A percentile compares a stretch with the other conserved stretches of the same genome.
phyloP scores from a whole-genome alignment of 2,888 invertebrate species.

The Eupeodes luniger region DNA sequence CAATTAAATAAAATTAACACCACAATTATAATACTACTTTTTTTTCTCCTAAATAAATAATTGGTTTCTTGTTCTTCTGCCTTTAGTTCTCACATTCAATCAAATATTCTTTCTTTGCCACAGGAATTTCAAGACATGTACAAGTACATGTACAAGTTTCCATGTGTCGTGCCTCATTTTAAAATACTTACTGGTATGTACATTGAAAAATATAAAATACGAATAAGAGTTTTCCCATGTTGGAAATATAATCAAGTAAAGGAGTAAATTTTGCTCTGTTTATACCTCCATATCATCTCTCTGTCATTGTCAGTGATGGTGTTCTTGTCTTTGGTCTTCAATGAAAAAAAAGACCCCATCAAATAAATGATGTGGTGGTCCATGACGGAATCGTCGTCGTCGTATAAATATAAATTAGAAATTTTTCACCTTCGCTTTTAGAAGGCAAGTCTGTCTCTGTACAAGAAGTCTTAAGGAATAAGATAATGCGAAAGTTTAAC shows the following conservation, averaged over 20 bases:
- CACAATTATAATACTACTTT: too few relatives aligned
- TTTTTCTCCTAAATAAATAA: too few relatives aligned
- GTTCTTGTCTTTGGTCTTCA: not conserved
- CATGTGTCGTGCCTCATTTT: constrained; percentile 26
- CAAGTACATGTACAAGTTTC: constrained; percentile 60
- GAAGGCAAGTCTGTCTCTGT: not conserved
- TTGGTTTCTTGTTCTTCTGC: too few relatives aligned
- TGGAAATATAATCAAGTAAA: constrained; percentile 61
- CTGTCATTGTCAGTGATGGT: too few relatives aligned
- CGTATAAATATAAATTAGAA: constrained; percentile 75
- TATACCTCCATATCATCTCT: constrained; percentile 13
- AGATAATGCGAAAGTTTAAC: constrained; percentile 53
- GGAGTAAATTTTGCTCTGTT: constrained; percentile 48
- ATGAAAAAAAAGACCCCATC: not conserved
- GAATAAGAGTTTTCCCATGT: constrained; percentile 59
- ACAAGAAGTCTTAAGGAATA: constrained; percentile 11
- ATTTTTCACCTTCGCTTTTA: constrained; percentile 41
- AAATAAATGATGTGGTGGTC: constrained; percentile 43
- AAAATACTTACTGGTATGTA: not conserved
- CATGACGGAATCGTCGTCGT: constrained; percentile 46
- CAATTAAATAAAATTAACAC: too few relatives aligned
- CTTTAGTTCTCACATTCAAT: not conserved
- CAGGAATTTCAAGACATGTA: not conserved
- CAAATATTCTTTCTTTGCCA: not conserved
- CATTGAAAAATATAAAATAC: not conserved